Conservation (phyloP, 2,113 vertebrate species). For the Semicossyphus pulcher region DNA sequence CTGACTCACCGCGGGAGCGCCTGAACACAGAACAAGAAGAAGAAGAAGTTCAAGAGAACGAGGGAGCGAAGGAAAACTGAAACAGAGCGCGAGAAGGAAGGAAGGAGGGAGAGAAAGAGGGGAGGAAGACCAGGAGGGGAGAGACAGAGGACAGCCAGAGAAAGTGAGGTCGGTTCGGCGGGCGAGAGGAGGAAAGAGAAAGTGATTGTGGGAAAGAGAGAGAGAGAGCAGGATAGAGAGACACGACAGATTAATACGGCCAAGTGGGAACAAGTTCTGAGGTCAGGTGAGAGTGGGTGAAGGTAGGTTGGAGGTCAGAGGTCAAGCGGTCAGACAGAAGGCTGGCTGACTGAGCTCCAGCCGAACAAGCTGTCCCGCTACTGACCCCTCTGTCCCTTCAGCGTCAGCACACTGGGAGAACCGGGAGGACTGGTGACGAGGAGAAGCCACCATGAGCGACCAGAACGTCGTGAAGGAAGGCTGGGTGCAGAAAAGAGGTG, state of each 20-base stretch:
- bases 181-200: conserved; percentile 41
- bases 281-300: conserved; percentile 36
- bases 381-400: conserved; percentile 23
- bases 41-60: conserved; percentile 25
- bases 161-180: conserved; percentile 27
- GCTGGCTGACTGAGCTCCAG: conserved; percentile 55
- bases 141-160: conserved; percentile 11
- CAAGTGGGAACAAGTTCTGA: conserved; percentile 12
- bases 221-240: too few relatives aligned
- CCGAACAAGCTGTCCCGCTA: conserved; percentile 23
- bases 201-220: conserved; percentile 37
- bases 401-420: conserved; percentile 70
- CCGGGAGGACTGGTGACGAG: conserved; percentile 60
- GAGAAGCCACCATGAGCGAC: conserved; percentile 83
- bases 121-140: conserved; percentile 2
- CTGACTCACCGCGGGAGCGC: conserved; percentile 74
- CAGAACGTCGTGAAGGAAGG: conserved; percentile 86
- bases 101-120: conserved; percentile 16
- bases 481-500: conserved; percentile 86
- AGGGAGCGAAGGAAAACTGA: conserved; percentile 25
- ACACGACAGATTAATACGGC: too few relatives aligned
- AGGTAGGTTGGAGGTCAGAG: conserved; percentile 48
- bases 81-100: conserved; percentile 22
- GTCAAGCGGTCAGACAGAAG: conserved; percentile 48
- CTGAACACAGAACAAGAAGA: conserved; percentile 51